Evolutionary conservation across 2,113 vertebrate genomes (phyloP), one percentile per base, ranked within the genome.

Genomic region (Chitala chitala): DNA sequence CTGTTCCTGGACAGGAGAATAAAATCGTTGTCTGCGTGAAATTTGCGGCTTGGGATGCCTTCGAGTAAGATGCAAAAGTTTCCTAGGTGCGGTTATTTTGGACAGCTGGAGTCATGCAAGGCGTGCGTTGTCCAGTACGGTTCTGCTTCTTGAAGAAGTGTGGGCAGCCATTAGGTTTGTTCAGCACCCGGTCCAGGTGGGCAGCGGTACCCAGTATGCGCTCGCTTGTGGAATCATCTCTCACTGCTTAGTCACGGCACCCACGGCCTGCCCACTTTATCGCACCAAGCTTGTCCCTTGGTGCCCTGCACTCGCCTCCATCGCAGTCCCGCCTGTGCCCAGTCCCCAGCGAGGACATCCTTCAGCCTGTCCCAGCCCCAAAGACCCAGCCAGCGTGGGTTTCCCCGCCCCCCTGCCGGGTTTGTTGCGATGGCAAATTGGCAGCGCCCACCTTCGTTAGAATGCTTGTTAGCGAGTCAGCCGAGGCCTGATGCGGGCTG

Each of bases 151-250:
- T 13, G 9, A 46, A 66, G 24, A 33, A 42, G 13, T 31, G 64
- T 66, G 64, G 64, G n/a, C 22, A 8, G 55, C 71, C 42, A 50
- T 38, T 73, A 10, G 64, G 64, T 31, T 26, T 7, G 20, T 55
- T 29, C 15, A 51, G 13, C 42, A 22, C n/a, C 17, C 24, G 31
- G 33, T 29, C 31, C 40, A 66, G 63, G 73, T 66, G 61, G 73
- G 73, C 63, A 75, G 73, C 51, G 29, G 33, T 56, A 75, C 69
- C 73, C 38, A 20, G 24, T 56, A 75, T 75, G 63, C 24, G 38
- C 63, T 69, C 13, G 33, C 63, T n/a, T n/a, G 24, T 29, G 36
- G 50, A 74, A 42, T 74, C 42, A 66, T 74, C 20, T 38, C 58
- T 20, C 48, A 36, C 46, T 65, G 59, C 31, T 74, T 74, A 74